Evolutionary conservation across 2,797 vertebrate genomes (phyloP).

Genomic region (Schizothorax lantsangensis): DNA sequence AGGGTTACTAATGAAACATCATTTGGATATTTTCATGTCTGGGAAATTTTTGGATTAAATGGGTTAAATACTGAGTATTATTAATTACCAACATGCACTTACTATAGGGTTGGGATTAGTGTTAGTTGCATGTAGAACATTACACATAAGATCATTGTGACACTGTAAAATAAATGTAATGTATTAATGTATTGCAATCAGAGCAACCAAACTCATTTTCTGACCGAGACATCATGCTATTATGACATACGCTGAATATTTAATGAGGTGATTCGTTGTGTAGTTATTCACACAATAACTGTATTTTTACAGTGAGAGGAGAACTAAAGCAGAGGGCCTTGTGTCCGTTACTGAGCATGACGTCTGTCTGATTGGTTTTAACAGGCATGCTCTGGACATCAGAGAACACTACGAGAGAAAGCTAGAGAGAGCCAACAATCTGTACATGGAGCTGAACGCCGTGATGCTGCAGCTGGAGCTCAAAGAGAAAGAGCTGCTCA

Average conservation of each 20-base stretch:
- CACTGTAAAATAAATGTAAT: too few relatives aligned
- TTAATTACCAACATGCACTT: neutral
- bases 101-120: neutral
- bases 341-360: neutral
- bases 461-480: constrained; percentile 97
- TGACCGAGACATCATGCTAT: neutral
- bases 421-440: constrained; percentile 94
- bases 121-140: neutral
- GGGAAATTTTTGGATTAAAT: too few relatives aligned
- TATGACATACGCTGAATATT: neutral
- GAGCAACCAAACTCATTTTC: neutral
- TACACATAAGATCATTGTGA: neutral
- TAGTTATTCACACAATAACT: neutral
- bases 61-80: neutral
- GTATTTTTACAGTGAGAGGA: neutral
- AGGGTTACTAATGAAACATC: too few relatives aligned
- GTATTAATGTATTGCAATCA: neutral
- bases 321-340: neutral
- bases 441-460: constrained; percentile 97
- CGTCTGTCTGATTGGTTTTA: neutral
- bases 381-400: constrained; percentile 95
- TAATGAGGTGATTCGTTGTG: neutral
- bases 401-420: constrained; percentile 97
- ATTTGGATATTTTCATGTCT: too few relatives aligned
- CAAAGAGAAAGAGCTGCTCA: constrained; percentile 94